Conservation (phyloP, 2,888 invertebrate genomes). For the Ptilodon capucinus region DNA sequence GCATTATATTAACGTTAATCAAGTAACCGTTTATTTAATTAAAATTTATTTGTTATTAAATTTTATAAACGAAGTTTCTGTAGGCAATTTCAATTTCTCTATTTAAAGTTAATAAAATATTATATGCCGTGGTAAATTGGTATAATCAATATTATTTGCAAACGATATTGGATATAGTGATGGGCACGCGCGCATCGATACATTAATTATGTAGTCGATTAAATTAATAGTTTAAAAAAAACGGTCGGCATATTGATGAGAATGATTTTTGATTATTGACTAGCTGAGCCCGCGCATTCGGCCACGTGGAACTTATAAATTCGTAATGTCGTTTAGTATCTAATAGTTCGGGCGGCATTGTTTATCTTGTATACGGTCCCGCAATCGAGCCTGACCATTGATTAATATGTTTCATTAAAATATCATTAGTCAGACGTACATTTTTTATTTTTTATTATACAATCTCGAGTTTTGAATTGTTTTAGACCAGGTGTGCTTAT, state of each 20-base stretch:
- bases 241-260: slow-evolving; percentile 12
- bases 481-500: slow-evolving; percentile 26
- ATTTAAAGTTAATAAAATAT: slow-evolving; percentile 51
- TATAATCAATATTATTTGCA: slow-evolving; percentile 61
- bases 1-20: slow-evolving; percentile 19
- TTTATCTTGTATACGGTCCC: slow-evolving; percentile 27
- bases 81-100: slow-evolving; percentile 30
- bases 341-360: slow-evolving; percentile 21
- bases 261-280: slow-evolving; percentile 22
- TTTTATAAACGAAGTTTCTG: slow-evolving; percentile 29
- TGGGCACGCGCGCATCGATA: slow-evolving; percentile 33
- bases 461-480: slow-evolving; percentile 11
- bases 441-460: slow-evolving; percentile 24
- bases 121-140: slow-evolving; percentile 56
- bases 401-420: slow-evolving; percentile 39
- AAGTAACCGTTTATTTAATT: slow-evolving; percentile 26
- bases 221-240: slow-evolving; percentile 28
- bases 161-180: slow-evolving; percentile 45
- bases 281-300: too few relatives aligned
- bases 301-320: too few relatives aligned
- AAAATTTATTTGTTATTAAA: slow-evolving; percentile 22
- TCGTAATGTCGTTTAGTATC: too few relatives aligned
- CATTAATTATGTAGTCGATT: slow-evolving; percentile 30
- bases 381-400: slow-evolving; percentile 18
- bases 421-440: slow-evolving; percentile 31